Conservation (phyloP, 2,888 invertebrate genomes). For the Osmoderma eremita region DNA sequence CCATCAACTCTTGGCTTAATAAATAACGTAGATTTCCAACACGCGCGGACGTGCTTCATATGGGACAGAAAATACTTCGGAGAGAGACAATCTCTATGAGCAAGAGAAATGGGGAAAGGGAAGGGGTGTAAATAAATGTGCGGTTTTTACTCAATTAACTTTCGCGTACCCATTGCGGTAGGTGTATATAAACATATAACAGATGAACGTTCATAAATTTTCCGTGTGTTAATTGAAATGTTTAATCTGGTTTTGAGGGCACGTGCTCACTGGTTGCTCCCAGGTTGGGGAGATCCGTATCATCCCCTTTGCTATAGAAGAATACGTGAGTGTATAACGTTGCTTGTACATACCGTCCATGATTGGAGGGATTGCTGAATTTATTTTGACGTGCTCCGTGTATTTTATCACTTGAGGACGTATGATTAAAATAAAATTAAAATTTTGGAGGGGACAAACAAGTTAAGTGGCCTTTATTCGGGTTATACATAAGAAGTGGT, state of each 20-base stretch:
- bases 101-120: background rate
- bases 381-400: no score
- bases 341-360: no score
- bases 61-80: no score
- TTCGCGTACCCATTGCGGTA: no score
- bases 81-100: background rate
- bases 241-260: background rate
- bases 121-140: background rate
- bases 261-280: background rate
- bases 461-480: no score
- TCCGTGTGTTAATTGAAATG: constrained; percentile 1
- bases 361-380: no score
- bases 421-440: no score
- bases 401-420: no score
- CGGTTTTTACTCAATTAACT: background rate
- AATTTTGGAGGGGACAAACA: no score
- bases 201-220: background rate
- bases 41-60: no score
- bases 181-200: background rate
- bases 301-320: background rate
- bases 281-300: background rate
- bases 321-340: no score
- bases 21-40: background rate
- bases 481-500: no score
- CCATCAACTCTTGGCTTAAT: background rate